Conservation (phyloP, 1,140 invertebrate species). For the Whitmania pigra region DNA sequence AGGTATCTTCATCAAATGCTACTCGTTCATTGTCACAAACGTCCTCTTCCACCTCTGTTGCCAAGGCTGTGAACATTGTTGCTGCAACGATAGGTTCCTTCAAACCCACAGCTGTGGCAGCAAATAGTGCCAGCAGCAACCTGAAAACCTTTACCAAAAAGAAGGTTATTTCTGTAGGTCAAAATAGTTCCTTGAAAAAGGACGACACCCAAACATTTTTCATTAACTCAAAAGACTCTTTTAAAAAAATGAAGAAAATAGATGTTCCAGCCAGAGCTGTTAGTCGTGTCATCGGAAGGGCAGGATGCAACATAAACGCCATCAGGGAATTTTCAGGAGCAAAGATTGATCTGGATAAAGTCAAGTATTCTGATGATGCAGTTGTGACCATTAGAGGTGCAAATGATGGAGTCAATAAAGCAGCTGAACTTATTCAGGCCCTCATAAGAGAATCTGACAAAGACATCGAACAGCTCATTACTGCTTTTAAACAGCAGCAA, state of each 20-base stretch:
- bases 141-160: neutral
- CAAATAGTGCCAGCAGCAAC: neutral
- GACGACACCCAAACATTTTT: conserved; percentile 61
- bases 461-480: conserved; percentile 70
- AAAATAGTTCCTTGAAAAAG: conserved; percentile 46
- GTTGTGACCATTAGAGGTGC: conserved; percentile 86
- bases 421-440: conserved; percentile 66
- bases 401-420: conserved; percentile 76
- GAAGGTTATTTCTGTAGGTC: conserved; percentile 22
- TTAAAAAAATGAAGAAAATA: conserved; percentile 51
- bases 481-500: conserved; percentile 46
- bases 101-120: neutral
- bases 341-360: conserved; percentile 94
- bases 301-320: conserved; percentile 92
- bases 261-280: conserved; percentile 79
- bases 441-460: conserved; percentile 84
- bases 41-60: neutral
- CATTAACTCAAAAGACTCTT: conserved; percentile 92
- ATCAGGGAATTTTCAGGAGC: conserved; percentile 85
- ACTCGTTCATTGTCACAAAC: neutral
- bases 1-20: no score
- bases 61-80: neutral
- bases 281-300: conserved; percentile 84
- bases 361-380: conserved; percentile 79
- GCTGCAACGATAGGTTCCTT: neutral